Conservation (phyloP, 1,140 invertebrate species). For the Panulirus ornatus region DNA sequence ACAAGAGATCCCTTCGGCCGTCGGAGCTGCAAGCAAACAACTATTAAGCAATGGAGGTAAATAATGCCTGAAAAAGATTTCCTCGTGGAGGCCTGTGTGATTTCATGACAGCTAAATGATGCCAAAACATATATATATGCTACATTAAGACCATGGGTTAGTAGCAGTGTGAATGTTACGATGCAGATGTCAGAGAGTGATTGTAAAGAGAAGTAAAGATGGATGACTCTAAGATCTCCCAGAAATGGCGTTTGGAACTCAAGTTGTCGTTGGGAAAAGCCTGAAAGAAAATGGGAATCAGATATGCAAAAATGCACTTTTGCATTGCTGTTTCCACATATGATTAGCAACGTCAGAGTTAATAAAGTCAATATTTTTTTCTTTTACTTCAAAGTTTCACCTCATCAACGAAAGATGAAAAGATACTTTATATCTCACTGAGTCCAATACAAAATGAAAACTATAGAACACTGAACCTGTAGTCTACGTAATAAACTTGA, state of each 20-base stretch:
- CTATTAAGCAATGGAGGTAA: constrained; percentile 22
- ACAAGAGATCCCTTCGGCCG: constrained; percentile 40
- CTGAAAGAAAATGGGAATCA: constrained; percentile 70
- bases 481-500: neutral
- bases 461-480: neutral
- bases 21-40: constrained; percentile 63
- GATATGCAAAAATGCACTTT: constrained; percentile 44
- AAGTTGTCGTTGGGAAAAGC: neutral
- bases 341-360: neutral
- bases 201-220: constrained; percentile 36
- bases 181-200: constrained; percentile 44
- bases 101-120: constrained; percentile 22
- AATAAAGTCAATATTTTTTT: too few relatives aligned
- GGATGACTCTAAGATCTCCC: neutral
- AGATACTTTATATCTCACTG: too few relatives aligned
- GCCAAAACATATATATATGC: constrained; percentile 2
- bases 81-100: neutral
- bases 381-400: too few relatives aligned
- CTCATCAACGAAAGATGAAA: too few relatives aligned
- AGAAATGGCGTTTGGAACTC: neutral
- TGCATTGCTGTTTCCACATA: constrained; percentile 61
- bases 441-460: neutral
- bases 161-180: constrained; percentile 59
- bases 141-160: constrained; percentile 27
- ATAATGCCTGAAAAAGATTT: too few relatives aligned